These are phyloP conservation scores for Anguilla pacifica DNA, from an alignment of 2,797 vertebrate genomes.

Conservation along the genomic window DNA sequence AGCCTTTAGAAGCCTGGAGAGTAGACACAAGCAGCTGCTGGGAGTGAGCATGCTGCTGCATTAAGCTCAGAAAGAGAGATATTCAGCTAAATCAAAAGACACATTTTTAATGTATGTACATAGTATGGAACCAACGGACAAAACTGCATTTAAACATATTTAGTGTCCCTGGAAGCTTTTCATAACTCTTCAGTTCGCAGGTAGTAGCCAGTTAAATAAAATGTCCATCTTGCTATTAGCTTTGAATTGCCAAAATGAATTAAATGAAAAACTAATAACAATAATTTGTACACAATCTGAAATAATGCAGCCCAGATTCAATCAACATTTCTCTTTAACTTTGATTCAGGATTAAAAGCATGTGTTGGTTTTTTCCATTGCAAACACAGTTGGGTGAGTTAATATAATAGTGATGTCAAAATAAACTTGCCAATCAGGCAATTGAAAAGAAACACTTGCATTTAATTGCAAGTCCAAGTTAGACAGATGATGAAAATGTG, in stretches of 20 bases:
- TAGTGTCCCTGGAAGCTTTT: background rate
- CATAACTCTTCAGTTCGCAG: background rate
- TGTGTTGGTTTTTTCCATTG: background rate
- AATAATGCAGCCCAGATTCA: background rate
- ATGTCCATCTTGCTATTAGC: background rate
- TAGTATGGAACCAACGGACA: background rate
- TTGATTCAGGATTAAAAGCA: background rate
- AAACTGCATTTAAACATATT: background rate
- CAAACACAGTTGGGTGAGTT: too few relatives aligned
- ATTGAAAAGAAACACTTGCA: background rate
- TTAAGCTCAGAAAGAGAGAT: background rate
- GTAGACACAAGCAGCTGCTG: slow-evolving; percentile 5
- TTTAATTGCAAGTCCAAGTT: background rate
- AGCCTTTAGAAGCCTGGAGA: background rate
- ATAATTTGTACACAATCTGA: background rate
- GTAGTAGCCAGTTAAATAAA: background rate
- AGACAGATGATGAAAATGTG: background rate
- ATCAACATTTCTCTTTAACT: background rate
- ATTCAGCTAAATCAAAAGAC: background rate
- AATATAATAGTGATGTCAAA: too few relatives aligned
- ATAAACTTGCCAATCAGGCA: background rate
- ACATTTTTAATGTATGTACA: background rate
- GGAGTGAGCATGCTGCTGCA: background rate
- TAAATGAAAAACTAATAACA: background rate
- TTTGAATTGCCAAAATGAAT: background rate